A percentile compares a stretch with the other conserved stretches of the same genome.
These are phyloP conservation scores for Recurvirostra avosetta DNA, from an alignment of 2,113 vertebrate species.

Conservation along the genomic window DNA sequence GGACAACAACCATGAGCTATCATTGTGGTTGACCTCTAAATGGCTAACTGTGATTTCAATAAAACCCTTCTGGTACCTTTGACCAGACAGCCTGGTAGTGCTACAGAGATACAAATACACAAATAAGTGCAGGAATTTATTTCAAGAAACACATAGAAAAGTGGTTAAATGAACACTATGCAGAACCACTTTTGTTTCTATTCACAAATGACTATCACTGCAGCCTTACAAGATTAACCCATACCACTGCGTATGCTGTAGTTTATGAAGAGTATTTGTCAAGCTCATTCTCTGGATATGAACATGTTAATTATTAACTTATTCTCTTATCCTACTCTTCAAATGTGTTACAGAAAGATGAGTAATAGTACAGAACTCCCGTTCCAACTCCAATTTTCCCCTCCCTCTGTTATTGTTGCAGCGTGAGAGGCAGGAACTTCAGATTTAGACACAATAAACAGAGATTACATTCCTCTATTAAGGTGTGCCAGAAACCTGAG, in stretches of 20 bases:
- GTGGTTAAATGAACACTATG: not conserved
- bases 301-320: conserved; percentile 63
- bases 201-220: not conserved
- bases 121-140: not conserved
- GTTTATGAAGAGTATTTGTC: not conserved
- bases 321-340: not conserved
- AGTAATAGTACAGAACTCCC: conserved; percentile 57
- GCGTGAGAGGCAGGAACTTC: not conserved
- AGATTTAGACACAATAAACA: conserved; percentile 57
- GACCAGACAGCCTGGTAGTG: not conserved
- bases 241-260: not conserved
- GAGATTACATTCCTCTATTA: conserved; percentile 69
- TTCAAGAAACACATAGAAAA: not conserved
- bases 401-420: conserved; percentile 36
- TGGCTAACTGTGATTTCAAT: not conserved
- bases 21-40: not conserved
- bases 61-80: not conserved
- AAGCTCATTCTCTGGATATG: not conserved
- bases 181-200: not conserved
- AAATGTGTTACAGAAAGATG: conserved; percentile 36
- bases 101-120: not conserved
- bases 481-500: conserved; percentile 74
- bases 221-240: not conserved
- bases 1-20: not conserved
- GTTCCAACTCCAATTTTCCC: not conserved